Evolutionary conservation across 2,888 invertebrate species (phyloP).

Genomic region (Oscheius sp.): DNA sequence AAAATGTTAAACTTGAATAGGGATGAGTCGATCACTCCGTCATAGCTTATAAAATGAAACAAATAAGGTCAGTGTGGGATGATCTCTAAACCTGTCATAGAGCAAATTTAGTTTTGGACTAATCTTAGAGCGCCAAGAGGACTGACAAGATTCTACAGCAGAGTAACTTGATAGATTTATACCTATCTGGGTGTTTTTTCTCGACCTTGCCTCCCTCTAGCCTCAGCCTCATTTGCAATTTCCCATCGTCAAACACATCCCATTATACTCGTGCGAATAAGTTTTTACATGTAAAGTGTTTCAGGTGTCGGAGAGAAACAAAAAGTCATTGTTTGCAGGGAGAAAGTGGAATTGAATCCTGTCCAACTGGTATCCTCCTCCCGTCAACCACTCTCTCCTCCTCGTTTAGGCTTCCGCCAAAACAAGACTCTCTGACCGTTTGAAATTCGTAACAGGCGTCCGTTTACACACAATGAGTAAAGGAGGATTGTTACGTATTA

Average conservation of each 20-base stretch:
- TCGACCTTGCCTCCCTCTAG: background rate
- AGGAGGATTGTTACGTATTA: constrained; percentile 22
- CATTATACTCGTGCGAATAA: constrained; percentile 15
- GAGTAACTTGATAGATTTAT: no score
- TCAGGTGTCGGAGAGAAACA: background rate
- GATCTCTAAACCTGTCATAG: no score
- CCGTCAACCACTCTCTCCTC: background rate
- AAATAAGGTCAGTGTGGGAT: no score
- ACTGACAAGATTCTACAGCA: no score
- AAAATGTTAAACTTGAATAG: no score
- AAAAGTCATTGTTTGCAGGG: constrained; percentile 20
- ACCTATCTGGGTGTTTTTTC: no score
- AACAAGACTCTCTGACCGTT: constrained; percentile 24
- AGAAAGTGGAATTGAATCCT: constrained; percentile 26
- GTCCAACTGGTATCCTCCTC: constrained; percentile 33
- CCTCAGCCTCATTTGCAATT: constrained; percentile 6
- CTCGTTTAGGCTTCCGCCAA: constrained; percentile 24
- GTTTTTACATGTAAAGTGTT: constrained; percentile 9
- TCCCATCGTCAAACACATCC: background rate
- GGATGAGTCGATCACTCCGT: no score
- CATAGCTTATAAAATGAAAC: no score
- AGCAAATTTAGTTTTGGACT: no score
- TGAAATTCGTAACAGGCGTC: background rate
- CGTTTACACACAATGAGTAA: background rate
- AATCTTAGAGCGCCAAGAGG: no score